phyloP scores from a whole-genome alignment of 2,888 invertebrate genomes.

The Sinodicranocentrus sp. region DNA sequence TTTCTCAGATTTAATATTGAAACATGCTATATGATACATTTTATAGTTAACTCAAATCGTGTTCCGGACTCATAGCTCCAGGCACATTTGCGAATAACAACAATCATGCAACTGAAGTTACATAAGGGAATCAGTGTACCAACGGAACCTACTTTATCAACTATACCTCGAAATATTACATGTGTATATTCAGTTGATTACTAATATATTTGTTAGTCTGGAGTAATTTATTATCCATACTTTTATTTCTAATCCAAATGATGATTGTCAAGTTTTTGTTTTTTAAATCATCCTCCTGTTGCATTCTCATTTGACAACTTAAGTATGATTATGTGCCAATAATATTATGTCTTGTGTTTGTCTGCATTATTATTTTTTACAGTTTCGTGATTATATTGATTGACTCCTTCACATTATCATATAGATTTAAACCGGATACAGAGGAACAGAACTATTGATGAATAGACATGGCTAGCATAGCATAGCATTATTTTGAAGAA shows the following conservation, averaged over 20 bases:
- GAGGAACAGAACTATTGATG: no score
- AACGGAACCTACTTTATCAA: slow-evolving; percentile 32
- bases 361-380: slow-evolving; percentile 36
- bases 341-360: slow-evolving; percentile 33
- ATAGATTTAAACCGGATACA: no score
- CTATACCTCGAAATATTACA: no score
- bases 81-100: slow-evolving; percentile 36
- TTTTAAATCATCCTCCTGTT: slow-evolving; percentile 59
- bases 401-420: no score
- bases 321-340: slow-evolving; percentile 76
- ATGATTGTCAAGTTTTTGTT: slow-evolving; percentile 7
- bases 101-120: slow-evolving; percentile 68
- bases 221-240: slow-evolving; percentile 23
- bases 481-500: no score
- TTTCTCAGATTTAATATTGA: slow-evolving; percentile 63
- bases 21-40: slow-evolving; percentile 36
- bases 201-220: slow-evolving; percentile 12
- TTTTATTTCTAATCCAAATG: slow-evolving; percentile 16
- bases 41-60: slow-evolving; percentile 19
- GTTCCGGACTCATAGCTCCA: slow-evolving; percentile 5
- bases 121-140: slow-evolving; percentile 62
- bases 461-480: no score
- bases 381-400: no score
- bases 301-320: slow-evolving; percentile 73
- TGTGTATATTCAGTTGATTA: slow-evolving; percentile 31